phyloP scores from a whole-genome alignment of 1,140 invertebrate species.

The Ladona fulva region DNA sequence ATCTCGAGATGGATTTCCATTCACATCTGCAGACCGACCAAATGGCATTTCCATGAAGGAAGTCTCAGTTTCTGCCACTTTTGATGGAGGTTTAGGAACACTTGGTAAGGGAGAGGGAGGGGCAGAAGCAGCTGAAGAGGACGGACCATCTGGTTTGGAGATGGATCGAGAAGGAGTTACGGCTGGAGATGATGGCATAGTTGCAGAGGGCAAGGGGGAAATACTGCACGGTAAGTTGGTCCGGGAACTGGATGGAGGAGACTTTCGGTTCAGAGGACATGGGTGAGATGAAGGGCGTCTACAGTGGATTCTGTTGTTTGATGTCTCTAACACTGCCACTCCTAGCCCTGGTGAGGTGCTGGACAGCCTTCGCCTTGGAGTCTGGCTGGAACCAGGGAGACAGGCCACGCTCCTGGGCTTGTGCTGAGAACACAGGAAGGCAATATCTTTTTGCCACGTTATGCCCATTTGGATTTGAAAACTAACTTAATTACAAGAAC shows the following conservation, averaged over 20 bases:
- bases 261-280: background rate
- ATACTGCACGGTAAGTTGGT: background rate
- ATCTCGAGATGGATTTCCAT: background rate
- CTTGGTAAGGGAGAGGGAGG: background rate
- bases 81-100: background rate
- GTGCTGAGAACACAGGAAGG: background rate
- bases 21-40: background rate
- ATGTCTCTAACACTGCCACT: background rate
- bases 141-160: background rate
- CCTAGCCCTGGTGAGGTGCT: background rate
- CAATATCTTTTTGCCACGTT: background rate
- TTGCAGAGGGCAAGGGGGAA: background rate
- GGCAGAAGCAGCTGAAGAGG: background rate
- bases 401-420: background rate
- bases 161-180: background rate
- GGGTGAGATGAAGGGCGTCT: background rate
- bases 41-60: background rate
- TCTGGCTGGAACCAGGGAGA: background rate
- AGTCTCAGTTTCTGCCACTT: background rate
- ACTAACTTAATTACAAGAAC: too few species aligned
- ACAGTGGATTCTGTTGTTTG: background rate
- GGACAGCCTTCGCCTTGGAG: background rate
- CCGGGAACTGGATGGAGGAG: background rate
- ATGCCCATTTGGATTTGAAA: too few species aligned
- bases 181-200: background rate